Base-by-base conservation (phyloP, 2,797 vertebrate species). In the Mallotus villosus region DNA sequence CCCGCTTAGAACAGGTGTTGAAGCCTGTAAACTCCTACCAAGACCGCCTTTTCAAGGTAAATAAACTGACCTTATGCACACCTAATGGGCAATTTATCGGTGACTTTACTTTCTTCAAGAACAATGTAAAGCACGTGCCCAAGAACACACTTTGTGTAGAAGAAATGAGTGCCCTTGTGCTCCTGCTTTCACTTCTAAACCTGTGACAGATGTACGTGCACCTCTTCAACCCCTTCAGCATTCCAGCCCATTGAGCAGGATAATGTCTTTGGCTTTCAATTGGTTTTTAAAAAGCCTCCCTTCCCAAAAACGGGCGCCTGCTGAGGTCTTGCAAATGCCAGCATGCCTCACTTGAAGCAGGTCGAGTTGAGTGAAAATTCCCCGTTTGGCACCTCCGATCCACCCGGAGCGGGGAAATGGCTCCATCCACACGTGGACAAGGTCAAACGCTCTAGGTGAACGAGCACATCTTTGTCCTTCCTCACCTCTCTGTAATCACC, bases 201-300 rank as follows among this genome's bases (percentile, higher is more conserved):
- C 71, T 14, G 46, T 59, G n/a, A 25, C 57, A 32, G 5, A 68
- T 76, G 76, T 61, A 27, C 59, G 73, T 53, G 67, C 41, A 66
- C 41, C 41, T 14, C 41, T 67, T 71, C 63, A 64, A 51, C 67
- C 70, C 70, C 53, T 67, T 75, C 71, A 55, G 64, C 64, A 76
- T 75, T 81, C 73, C 74, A 73, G 68, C 25, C 76, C 76, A 81
- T 78, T 81, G 73, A 76, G 71, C 65, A 76, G 73, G 71, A 81
- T 78, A 78, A 81, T 81, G 79, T 76, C 62, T 78, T 70, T 74
- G 63, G 21, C 64, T 25, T 67, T 8, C 24, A 63, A 78, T 73
- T 78, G 70, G 63, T 75, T 75, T 73, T 25, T 62, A 67, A 80
- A 76, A 55, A 63, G 62, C 70, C 72, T 67, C 70, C 67, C 51